Conservation (phyloP, 2,113 vertebrate species). For the Lichenostomus cassidix region DNA sequence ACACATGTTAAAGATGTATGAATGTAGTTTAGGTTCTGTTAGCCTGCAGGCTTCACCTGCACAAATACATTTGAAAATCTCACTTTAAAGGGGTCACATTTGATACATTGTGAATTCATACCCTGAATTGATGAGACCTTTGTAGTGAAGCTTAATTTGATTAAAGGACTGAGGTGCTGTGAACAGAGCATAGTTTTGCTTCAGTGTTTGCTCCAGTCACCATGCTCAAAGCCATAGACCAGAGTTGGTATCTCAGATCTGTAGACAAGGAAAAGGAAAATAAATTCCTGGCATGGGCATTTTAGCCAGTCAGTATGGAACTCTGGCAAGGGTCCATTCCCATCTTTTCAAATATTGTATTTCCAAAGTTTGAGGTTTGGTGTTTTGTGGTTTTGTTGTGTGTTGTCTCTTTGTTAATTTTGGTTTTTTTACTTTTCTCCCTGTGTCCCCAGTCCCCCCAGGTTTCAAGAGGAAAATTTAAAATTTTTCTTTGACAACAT, state of each 20-base stretch:
- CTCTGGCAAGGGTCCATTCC: background rate
- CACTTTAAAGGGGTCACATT: background rate
- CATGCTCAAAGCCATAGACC: background rate
- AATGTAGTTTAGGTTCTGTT: too few species aligned
- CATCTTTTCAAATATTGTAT: background rate
- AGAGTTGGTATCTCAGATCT: background rate
- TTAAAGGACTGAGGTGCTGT: background rate
- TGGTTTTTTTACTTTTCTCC: accelerated
- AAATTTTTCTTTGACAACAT: background rate
- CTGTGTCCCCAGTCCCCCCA: accelerated
- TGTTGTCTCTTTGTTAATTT: accelerated
- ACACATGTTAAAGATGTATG: background rate
- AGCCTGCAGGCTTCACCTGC: background rate
- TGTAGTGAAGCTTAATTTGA: background rate
- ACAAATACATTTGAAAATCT: background rate
- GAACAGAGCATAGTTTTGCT: accelerated
- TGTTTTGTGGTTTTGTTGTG: background rate
- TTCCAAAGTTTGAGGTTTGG: background rate
- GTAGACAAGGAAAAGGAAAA: background rate
- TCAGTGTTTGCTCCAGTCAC: background rate
- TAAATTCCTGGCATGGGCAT: background rate
- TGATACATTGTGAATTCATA: background rate
- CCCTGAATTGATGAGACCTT: background rate
- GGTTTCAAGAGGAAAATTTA: background rate
- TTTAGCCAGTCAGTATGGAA: background rate